Base-by-base conservation (phyloP, 2,888 invertebrate species). In the Gymnosoma rotundatum region DNA sequence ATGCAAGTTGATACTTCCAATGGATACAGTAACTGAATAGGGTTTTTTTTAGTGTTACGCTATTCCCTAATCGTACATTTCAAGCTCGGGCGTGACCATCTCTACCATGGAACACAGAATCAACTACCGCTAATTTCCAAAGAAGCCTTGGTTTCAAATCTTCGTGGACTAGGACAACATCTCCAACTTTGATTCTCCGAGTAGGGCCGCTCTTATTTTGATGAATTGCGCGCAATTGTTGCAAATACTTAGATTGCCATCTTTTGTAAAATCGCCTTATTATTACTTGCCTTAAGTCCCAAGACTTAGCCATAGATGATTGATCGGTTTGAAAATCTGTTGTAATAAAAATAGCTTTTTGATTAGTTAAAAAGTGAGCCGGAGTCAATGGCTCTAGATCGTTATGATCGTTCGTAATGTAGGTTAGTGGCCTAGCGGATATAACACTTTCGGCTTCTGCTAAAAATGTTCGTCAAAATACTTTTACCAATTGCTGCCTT, bases 401-500 rank as follows among this genome's bases (percentile, higher is more conserved):
- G 32, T 67, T 78, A 67, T 81, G 69, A 64, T 83, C 78, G 18
- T 64, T 81, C 16, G 74, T 78, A 45, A 84, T 76, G 45, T 85
- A 85, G 3, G 82, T 82, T 12, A 85, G 45, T 12, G 85, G 82
- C 12, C 83, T 74, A 32, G 75, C 78, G 38, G 83, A 81, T 16
- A 86, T 72, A 18, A 86, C 75, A 12, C 72, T 14, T 67, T 83
- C 75, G 16, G 79, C 78, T 50, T 86, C 78, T n/a, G 78, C 32
- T 20, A 81, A 42, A 38, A 83, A 67, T 0, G 54, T 21, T 78
- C 84, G 61, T 67, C 18, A 83, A 54, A 12, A 75, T 20, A 16
- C 64, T 73, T 72, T 81, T 86, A 45, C 86, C 84, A 32, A 85
- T 83, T 18, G 72, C 70, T 8, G 85, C 83, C 25, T 86, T 86